A percentile compares a stretch with the other conserved stretches of the same genome.
Conservation (phyloP, 2,888 invertebrate genomes). For the Alsophila aescularia region DNA sequence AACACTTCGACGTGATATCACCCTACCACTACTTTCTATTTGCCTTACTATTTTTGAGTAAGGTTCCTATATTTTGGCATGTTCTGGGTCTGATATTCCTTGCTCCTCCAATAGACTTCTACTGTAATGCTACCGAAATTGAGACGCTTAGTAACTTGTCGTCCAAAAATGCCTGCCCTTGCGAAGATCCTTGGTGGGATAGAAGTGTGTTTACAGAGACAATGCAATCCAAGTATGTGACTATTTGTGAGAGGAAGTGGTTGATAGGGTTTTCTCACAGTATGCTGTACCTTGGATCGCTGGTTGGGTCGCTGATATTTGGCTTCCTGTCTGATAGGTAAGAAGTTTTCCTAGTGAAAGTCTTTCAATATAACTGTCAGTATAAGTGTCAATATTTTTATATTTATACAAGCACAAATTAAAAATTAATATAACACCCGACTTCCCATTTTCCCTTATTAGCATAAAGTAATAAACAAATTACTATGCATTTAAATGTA, state of each 20-base stretch:
- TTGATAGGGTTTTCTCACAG: constrained; percentile 64
- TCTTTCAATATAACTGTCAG: too few species aligned
- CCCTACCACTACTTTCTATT: constrained; percentile 64
- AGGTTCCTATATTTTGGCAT: constrained; percentile 67
- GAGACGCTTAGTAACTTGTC: neutral
- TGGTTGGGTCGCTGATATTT: constrained; percentile 62
- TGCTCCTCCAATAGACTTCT: constrained; percentile 62
- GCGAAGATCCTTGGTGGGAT: constrained; percentile 58
- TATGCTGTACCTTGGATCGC: constrained; percentile 58
- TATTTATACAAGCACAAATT: too few species aligned
- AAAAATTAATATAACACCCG: too few species aligned
- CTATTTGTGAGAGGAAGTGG: constrained; percentile 60
- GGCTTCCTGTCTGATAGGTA: constrained; percentile 69
- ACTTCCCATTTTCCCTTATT: too few species aligned
- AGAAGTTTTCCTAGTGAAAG: constrained; percentile 29
- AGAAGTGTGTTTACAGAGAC: constrained; percentile 61
- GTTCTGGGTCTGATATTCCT: constrained; percentile 63
- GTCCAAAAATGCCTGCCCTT: constrained; percentile 55
- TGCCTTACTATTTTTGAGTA: constrained; percentile 53
- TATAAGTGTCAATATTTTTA: too few species aligned
- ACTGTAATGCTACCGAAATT: constrained; percentile 41
- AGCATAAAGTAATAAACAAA: too few species aligned
- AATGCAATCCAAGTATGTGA: constrained; percentile 61
- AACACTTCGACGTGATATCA: constrained; percentile 51
- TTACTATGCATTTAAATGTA: too few species aligned